Base-by-base conservation (phyloP, 92 coral and sea anemone genomes). In the Epizoanthus rinbou region DNA sequence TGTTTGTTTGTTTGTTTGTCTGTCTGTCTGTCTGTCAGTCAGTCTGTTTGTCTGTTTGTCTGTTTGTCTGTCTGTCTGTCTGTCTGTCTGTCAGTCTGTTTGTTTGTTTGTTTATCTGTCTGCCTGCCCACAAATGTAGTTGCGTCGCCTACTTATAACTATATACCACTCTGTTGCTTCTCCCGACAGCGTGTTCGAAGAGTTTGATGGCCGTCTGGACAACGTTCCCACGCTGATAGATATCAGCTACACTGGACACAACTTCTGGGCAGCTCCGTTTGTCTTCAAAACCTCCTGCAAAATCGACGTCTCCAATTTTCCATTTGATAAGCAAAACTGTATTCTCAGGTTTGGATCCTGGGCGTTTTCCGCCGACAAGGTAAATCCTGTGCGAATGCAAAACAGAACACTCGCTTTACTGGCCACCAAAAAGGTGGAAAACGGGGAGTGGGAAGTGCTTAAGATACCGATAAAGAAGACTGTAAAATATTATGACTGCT, bases 141-240 rank as follows among this genome's bases (percentile, higher is more conserved):
- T 11, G 14, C 54, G 54, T 50, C 54, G 54, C 54, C 0, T 50
- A 2, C 54, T 9, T 21, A 11, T 28, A 56, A 16, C n/a, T 9
- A 7, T 17, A 24, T 3, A 41, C n/a, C 17, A 4, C 17, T n/a
- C 62, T 31, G 35, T 52, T 81, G 18, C 54, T 84, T 75, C 33
- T 62, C 41, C 45, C 37, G 41, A 63, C 80, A 93, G 97, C 57
- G 97, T 93, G 52, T 93, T 93, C 69, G 97, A 93, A 76, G 97
- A 93, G 80, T 93, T 93, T 79, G 98, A 91, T 58, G 98, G 95
- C 14, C 92, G 94, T 21, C 86, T 93, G 57, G 98, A 93, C 79
- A 88, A 93, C 87, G 85, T 93, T 3, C 70, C 85, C 33, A 93
- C 98, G 14, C 94, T 83, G 16, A 84, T 93, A 10, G 87, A 87